phyloP scores from a whole-genome alignment of 2,888 invertebrate genomes.

The Coelopa pilipes region DNA sequence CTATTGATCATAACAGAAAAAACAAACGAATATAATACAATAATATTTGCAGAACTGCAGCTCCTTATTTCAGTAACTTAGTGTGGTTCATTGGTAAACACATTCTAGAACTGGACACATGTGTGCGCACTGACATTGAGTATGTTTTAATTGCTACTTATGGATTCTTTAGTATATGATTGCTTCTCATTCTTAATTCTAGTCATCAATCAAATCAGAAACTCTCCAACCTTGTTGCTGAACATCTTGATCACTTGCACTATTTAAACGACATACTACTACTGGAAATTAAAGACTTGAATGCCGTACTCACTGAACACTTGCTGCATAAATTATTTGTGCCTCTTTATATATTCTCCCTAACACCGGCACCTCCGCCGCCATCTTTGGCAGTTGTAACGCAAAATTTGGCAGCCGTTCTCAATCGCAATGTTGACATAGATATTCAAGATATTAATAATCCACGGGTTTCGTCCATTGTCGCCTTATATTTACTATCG shows the following conservation, averaged over 20 bases:
- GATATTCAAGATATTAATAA: constrained; percentile 72
- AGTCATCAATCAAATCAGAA: constrained; percentile 92
- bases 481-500: constrained; percentile 89
- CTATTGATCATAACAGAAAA: constrained; percentile 5
- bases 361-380: constrained; percentile 71
- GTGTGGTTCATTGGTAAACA: constrained; percentile 99
- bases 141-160: constrained; percentile 66
- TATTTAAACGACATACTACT: constrained; percentile 96
- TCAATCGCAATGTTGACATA: constrained; percentile 71
- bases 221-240: constrained; percentile 93
- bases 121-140: constrained; percentile 96
- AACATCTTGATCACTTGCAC: constrained; percentile 96
- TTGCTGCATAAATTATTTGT: constrained; percentile 91
- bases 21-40: neutral
- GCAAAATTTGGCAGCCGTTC: constrained; percentile 73
- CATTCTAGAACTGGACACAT: constrained; percentile 93
- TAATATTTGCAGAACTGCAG: constrained; percentile 78
- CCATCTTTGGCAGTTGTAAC: constrained; percentile 72
- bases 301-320: constrained; percentile 94
- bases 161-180: neutral
- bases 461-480: constrained; percentile 87
- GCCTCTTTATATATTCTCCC: constrained; percentile 92
- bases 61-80: constrained; percentile 97
- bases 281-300: constrained; percentile 90
- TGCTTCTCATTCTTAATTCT: constrained; percentile 39